Conservation (phyloP, 2,797 vertebrate genomes). For the Loriculus beryllinus region DNA sequence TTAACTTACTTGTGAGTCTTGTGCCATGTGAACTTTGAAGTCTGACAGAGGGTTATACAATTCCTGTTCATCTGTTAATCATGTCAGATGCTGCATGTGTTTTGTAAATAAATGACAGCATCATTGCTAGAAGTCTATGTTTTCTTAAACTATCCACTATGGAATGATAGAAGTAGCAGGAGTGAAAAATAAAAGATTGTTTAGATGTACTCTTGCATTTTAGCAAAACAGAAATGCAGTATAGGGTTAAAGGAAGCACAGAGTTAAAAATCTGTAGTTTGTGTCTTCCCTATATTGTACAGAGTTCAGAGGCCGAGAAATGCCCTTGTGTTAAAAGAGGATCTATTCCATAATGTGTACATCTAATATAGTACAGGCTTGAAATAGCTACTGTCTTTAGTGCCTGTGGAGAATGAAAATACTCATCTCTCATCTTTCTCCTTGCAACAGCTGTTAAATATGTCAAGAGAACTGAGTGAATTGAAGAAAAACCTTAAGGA, state of each 20-base stretch:
- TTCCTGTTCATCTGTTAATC: not conserved
- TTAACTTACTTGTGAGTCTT: not conserved
- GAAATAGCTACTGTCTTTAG: not conserved
- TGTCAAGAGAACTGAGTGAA: slow-evolving; percentile 95
- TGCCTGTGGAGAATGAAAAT: not conserved
- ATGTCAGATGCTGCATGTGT: not conserved
- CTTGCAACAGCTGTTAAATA: slow-evolving; percentile 88
- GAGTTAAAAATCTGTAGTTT: not conserved
- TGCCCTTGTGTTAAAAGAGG: not conserved
- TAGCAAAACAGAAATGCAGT: not conserved
- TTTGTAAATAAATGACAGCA: not conserved
- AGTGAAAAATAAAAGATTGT: not conserved
- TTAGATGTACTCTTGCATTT: not conserved
- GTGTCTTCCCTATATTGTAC: not conserved
- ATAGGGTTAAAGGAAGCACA: not conserved
- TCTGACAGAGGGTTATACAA: not conserved
- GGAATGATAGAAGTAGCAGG: not conserved
- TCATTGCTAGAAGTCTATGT: not conserved
- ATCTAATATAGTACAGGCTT: not conserved
- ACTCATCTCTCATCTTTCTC: not conserved
- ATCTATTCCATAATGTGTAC: not conserved
- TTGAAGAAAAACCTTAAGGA: slow-evolving; percentile 90
- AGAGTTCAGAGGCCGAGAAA: not conserved
- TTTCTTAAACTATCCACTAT: not conserved
- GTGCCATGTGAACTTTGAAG: not conserved